Evolutionary conservation across 2,113 vertebrate genomes (phyloP).

Genomic region (Micronycteris hirsuta): DNA sequence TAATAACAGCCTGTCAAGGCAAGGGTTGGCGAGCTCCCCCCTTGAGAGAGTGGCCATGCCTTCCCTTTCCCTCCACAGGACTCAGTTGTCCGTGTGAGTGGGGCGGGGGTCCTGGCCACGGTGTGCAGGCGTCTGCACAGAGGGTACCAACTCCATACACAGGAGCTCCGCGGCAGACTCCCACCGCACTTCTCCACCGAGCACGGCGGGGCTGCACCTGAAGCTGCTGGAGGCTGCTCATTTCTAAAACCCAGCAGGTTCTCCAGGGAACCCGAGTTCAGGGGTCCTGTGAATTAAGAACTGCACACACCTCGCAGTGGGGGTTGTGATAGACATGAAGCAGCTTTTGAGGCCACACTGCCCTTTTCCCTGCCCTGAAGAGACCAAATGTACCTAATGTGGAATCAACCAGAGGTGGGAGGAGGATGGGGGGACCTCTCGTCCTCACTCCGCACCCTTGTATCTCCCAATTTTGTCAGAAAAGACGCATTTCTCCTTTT

Average conservation of each 20-base stretch:
- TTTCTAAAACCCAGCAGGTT: background rate
- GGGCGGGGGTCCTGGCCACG: accelerated
- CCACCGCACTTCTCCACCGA: background rate
- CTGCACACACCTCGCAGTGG: accelerated
- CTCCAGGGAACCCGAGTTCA: too few relatives aligned
- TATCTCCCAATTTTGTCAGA: background rate
- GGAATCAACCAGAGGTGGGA: background rate
- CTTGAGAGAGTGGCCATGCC: too few relatives aligned
- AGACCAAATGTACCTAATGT: accelerated
- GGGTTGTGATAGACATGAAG: accelerated
- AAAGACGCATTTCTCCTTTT: background rate
- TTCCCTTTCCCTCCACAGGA: too few relatives aligned
- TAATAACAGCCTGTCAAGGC: too few relatives aligned
- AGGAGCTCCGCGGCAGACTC: accelerated
- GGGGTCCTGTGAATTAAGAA: too few relatives aligned
- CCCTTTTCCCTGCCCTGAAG: background rate
- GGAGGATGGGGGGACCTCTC: background rate
- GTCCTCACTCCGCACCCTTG: background rate
- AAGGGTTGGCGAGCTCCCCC: too few relatives aligned
- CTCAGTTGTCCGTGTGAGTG: too few relatives aligned
- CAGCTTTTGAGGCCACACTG: accelerated
- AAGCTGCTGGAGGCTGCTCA: background rate
- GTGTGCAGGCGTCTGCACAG: accelerated
- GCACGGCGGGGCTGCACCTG: accelerated
- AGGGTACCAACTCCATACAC: background rate